Percentiles rank a stretch among this genome's conserved stretches.
Conservation (phyloP, 2,113 vertebrate genomes). For the Bufo bufo region DNA sequence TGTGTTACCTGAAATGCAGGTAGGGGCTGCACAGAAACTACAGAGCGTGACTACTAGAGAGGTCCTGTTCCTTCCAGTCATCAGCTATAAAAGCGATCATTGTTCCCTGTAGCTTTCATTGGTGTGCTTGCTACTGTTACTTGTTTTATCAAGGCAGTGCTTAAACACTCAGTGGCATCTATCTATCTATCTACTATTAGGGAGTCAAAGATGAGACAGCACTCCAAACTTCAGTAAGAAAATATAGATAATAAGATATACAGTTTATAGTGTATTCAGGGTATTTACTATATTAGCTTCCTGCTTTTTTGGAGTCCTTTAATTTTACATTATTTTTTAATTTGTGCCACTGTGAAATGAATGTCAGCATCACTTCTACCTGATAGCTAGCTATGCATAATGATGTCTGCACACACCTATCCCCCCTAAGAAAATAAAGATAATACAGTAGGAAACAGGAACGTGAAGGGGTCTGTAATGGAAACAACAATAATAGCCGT, state of each 20-base stretch:
- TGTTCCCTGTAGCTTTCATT: slow-evolving; percentile 32
- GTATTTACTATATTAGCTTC: too few relatives aligned
- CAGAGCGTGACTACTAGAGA: slow-evolving; percentile 34
- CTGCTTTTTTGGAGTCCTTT: too few relatives aligned
- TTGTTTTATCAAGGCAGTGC: slow-evolving; percentile 11
- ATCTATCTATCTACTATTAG: too few relatives aligned
- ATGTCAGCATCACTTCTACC: not conserved
- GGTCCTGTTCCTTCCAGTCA: not conserved
- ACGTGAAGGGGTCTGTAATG: not conserved
- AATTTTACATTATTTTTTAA: not conserved
- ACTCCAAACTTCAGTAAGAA: too few relatives aligned
- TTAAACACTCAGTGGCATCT: not conserved
- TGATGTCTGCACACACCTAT: not conserved
- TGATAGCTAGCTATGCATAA: not conserved
- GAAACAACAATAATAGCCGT: not conserved
- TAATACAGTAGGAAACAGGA: not conserved
- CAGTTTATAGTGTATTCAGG: too few relatives aligned
- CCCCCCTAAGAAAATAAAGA: not conserved
- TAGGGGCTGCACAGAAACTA: slow-evolving; percentile 34
- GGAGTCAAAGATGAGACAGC: too few relatives aligned
- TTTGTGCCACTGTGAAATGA: not conserved
- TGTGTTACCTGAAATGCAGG: slow-evolving; percentile 49
- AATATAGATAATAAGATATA: too few relatives aligned
- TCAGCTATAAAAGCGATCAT: slow-evolving; percentile 24
- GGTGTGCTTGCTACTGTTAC: not conserved